Evolutionary conservation across 2,888 invertebrate species (phyloP).

Genomic region (Acanthosepion pharaonis): DNA sequence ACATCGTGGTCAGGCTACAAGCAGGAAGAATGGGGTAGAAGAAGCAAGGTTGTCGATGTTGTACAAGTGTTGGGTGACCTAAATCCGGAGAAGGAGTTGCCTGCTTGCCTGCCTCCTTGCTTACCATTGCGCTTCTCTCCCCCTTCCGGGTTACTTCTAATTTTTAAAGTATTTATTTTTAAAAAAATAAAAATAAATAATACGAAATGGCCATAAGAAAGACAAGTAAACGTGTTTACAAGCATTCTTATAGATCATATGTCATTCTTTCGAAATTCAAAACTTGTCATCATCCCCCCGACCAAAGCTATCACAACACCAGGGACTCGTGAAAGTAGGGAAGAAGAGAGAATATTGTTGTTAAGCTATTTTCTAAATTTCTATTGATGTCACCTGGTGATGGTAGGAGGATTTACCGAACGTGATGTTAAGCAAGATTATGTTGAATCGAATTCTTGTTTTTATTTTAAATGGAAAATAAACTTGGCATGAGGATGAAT

Average conservation of each 20-base stretch:
- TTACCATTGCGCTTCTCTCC: neutral
- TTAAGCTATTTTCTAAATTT: too few species aligned
- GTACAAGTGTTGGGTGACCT: slow-evolving; percentile 1
- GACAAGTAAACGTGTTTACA: neutral
- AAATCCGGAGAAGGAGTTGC: neutral
- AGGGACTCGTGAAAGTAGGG: too few species aligned
- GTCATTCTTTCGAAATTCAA: neutral
- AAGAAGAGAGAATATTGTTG: too few species aligned
- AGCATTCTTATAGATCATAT: neutral
- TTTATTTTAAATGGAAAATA: too few species aligned
- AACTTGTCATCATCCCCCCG: neutral
- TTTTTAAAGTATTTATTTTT: neutral
- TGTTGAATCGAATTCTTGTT: too few species aligned
- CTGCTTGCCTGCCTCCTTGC: too few species aligned
- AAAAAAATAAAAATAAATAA: neutral
- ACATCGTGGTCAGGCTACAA: neutral
- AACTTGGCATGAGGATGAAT: too few species aligned
- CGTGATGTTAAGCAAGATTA: too few species aligned
- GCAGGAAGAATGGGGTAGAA: neutral
- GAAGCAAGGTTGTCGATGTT: slow-evolving; percentile 20
- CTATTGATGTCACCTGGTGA: too few species aligned
- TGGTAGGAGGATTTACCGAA: too few species aligned
- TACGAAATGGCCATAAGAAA: neutral
- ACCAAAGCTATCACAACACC: too few species aligned
- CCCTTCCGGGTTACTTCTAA: neutral